Evolutionary conservation across 1,140 invertebrate genomes (phyloP).

Genomic region (Glomeris maerens): DNA sequence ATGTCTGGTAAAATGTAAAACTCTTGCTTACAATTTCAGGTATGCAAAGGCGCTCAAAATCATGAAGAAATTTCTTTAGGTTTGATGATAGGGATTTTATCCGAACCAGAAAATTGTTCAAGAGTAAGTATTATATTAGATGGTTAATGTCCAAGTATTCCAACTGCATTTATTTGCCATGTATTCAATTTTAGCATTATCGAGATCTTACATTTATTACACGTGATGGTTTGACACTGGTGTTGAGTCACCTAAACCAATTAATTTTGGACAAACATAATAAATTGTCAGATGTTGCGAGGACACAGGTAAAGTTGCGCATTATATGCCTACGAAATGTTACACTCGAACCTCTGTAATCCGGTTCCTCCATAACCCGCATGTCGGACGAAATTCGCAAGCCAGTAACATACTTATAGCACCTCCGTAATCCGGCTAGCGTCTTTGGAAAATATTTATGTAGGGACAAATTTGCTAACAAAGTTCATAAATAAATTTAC

Average conservation of each 20-base stretch:
- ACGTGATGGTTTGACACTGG: conserved; percentile 68
- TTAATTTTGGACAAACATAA: conserved; percentile 78
- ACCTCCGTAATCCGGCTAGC: too few relatives aligned
- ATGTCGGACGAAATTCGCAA: too few relatives aligned
- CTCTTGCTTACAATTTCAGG: conserved; percentile 21
- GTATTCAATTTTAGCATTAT: conserved; percentile 47
- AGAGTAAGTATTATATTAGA: conserved; percentile 38
- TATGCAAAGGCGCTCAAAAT: conserved; percentile 68
- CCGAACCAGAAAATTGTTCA: conserved; percentile 63
- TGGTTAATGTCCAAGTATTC: background rate
- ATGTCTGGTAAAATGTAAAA: background rate
- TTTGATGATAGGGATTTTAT: conserved; percentile 71
- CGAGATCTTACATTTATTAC: conserved; percentile 77
- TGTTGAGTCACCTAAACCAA: conserved; percentile 62
- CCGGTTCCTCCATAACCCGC: too few relatives aligned
- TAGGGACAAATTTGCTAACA: too few relatives aligned
- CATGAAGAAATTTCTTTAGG: conserved; percentile 82
- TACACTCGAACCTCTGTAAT: too few relatives aligned
- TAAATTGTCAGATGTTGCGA: conserved; percentile 61
- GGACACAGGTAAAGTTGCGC: conserved; percentile 43
- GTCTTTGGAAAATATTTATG: too few relatives aligned
- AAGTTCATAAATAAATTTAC: too few relatives aligned
- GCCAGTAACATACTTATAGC: too few relatives aligned
- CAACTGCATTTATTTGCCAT: conserved; percentile 6
- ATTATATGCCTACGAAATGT: too few relatives aligned